Base-by-base conservation (phyloP, 1,140 invertebrate species). In the Plectrocnemia conspersa region DNA sequence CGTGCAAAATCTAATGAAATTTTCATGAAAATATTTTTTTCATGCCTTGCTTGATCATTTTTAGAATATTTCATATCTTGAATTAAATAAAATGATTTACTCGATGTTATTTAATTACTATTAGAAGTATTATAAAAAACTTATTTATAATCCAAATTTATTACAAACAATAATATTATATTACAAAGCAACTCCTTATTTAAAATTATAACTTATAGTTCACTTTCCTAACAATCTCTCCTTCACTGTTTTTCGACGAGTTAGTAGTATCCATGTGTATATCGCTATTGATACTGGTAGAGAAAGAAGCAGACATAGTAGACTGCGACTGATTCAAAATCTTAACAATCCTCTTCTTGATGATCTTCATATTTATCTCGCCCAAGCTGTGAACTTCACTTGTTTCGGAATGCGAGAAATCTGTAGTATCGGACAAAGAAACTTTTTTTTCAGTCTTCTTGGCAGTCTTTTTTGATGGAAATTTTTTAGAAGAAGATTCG, bases 381-480 rank as follows among this genome's bases (percentile, higher is more conserved):
- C 25, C 70, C 36, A 49, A 67, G 66, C 50, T 69, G 23, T 44
- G 69, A 60, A 40, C 56, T 53, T 33, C 59, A 53, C 66, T 74
- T 22, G 74, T 74, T 52, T 72, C 63, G 19, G 73, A 70, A 11
- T 71, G 71, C 10, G 74, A 76, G 5, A 74, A 40, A 49, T 75
- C 74, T 3, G 52, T 54, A 15, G 32, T 23, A 3, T 58, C 59
- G n/a, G 55, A 24, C 2, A 52, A n/a, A n/a, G n/a, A n/a, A n/a
- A n/a, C n/a, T 48, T n/a, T 58, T 44, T 27, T 52, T 35, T 19
- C 6, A 18, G 38, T 15, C 7, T 13, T 57, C 22, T 10, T 25
- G 11, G 46, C 11, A 9, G 16, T 10, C 15, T 41, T 29, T 55
- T 13, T 24, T 15, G 15, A 22, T 21, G 7, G 47, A 50, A 35